Percentiles rank a stretch among this genome's conserved stretches.
Evolutionary conservation across 2,888 invertebrate genomes (phyloP).

Genomic region (Pherbina coryleti): DNA sequence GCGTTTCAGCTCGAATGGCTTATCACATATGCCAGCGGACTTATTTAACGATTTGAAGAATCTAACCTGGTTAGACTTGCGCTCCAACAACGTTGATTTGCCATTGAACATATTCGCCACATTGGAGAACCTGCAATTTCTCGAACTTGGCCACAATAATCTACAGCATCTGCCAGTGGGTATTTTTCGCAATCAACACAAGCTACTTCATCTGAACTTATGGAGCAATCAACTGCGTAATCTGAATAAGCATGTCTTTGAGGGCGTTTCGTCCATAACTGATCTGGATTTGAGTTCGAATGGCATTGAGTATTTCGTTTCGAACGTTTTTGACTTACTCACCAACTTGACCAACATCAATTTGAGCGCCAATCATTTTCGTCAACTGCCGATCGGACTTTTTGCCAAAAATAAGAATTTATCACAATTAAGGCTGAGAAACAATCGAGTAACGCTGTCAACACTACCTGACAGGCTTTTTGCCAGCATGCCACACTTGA

Average conservation of each 20-base stretch:
- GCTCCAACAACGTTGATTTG: conserved; percentile 74
- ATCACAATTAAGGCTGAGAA: conserved; percentile 72
- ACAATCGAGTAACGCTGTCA: conserved; percentile 74
- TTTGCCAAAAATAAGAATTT: conserved; percentile 73
- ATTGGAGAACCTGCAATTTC: conserved; percentile 72
- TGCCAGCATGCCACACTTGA: conserved; percentile 73
- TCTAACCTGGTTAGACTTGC: conserved; percentile 76
- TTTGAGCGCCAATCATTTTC: conserved; percentile 77
- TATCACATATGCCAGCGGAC: conserved; percentile 75
- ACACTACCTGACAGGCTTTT: conserved; percentile 75
- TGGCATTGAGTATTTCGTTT: conserved; percentile 74
- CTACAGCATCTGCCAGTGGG: conserved; percentile 74
- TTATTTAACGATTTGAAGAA: conserved; percentile 74
- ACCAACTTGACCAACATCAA: conserved; percentile 75
- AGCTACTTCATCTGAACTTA: conserved; percentile 75
- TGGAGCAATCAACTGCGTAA: conserved; percentile 78
- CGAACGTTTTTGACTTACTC: conserved; percentile 75
- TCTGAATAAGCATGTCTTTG: conserved; percentile 76
- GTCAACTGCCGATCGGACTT: conserved; percentile 74
- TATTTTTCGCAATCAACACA: conserved; percentile 75
- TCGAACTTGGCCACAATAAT: conserved; percentile 79
- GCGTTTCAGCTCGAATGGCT: conserved; percentile 74
- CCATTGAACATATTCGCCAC: conserved; percentile 73
- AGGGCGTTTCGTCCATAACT: conserved; percentile 74
- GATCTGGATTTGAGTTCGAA: conserved; percentile 80